Evolutionary conservation across 2,888 invertebrate genomes (phyloP), one percentile per base, ranked within the genome.

Genomic region (Idaea aversata): DNA sequence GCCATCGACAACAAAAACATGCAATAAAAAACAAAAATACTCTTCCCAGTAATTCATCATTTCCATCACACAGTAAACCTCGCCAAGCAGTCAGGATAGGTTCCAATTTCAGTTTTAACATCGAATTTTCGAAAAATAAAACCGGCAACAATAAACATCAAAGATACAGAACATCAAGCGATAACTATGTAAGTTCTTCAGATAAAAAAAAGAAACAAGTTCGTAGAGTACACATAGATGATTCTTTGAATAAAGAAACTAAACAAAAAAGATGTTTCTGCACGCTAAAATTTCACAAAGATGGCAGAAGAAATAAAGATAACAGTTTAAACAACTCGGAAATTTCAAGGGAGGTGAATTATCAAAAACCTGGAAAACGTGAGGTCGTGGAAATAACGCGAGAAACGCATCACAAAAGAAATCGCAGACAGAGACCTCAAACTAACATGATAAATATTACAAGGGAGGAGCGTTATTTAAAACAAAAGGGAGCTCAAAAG

Each of bases 191-290:
- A 61, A 36, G 16, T 15, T 57, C 16, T 62, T 63, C 62, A 59
- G 58, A 66, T 38, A 62, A 10, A 61, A 59, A 47, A 47, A 47
- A 62, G 34, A 65, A 67, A 68, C 63, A 67, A 13, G 65, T 69
- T 59, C 59, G 66, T 59, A 16, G 62, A 36, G 70, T 64, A 63
- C 70, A 65, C 61, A 3, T 47, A 47, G 63, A 65, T 10, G 69
- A 34, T 67, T 70, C 70, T 57, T 68, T 70, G 4, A 62, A 63
- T 34, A 74, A 67, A 13, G 77, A 74, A 68, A 67, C 74, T 59
- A 69, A 67, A 57, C 73, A 81, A 67, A 75, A 74, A 35, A 79
- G 75, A 71, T 86, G 84, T 67, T 76, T 78, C 63, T 84, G 85
- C 70, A 81, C 78, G 7, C 71, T 83, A 61, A 81, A 82, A 73